Evolutionary conservation across 30 jellyfish, hydroid and myxozoan species (phyloP).

Genomic region (Chironex yamaguchii): DNA sequence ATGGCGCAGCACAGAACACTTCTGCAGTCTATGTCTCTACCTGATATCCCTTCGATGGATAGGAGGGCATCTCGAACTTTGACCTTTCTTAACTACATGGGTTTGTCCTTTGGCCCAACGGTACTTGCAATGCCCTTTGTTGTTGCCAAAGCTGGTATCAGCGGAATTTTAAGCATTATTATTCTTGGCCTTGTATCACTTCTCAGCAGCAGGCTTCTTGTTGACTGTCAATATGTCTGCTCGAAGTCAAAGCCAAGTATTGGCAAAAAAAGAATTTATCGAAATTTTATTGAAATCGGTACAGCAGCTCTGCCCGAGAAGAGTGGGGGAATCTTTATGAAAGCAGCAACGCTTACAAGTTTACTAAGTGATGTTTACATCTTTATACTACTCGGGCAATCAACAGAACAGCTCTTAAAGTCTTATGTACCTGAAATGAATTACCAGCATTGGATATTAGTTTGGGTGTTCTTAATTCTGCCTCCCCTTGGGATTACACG

Average conservation of each 20-base stretch:
- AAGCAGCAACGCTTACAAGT: constrained; percentile 36
- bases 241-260: constrained; percentile 56
- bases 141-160: constrained; percentile 55
- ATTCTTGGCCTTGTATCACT: constrained; percentile 42
- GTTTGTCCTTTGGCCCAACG: constrained; percentile 63
- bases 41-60: constrained; percentile 63
- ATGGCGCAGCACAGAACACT: too few relatives aligned
- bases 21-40: constrained; percentile 57
- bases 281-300: constrained; percentile 71
- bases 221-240: constrained; percentile 69
- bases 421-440: neutral
- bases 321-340: constrained; percentile 61
- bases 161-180: constrained; percentile 1
- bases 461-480: constrained; percentile 63
- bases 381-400: constrained; percentile 65
- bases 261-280: constrained; percentile 39
- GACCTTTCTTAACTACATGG: constrained; percentile 20
- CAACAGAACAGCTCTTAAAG: constrained; percentile 41
- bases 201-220: constrained; percentile 28
- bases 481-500: constrained; percentile 68
- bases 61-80: constrained; percentile 58
- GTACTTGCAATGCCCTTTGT: constrained; percentile 78
- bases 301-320: constrained; percentile 65
- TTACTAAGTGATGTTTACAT: constrained; percentile 55
- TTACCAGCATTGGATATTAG: constrained; percentile 36